Conservation (phyloP, 2,888 invertebrate species). For the Sarcophaga variegata region DNA sequence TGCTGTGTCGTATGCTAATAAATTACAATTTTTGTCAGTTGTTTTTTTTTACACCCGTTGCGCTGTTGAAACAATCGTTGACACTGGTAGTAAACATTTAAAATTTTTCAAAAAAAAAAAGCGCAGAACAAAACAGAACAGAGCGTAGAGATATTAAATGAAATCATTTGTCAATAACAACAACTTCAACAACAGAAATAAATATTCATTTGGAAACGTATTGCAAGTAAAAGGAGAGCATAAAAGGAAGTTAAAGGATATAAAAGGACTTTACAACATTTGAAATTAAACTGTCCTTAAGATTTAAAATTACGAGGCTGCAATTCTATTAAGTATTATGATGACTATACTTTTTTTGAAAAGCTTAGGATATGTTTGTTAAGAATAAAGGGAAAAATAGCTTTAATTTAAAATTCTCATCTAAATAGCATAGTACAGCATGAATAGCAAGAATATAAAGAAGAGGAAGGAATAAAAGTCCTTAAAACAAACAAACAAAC, state of each 20-base stretch:
- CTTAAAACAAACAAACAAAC: background rate
- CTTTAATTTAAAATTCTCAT: background rate
- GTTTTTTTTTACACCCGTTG: background rate
- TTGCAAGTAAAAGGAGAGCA: background rate
- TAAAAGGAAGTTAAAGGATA: background rate
- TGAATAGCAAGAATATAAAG: too few relatives aligned
- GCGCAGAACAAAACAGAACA: background rate
- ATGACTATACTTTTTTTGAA: too few relatives aligned
- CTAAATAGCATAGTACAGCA: too few relatives aligned
- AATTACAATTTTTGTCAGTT: constrained; percentile 8
- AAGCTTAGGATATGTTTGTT: background rate
- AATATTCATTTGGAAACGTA: background rate
- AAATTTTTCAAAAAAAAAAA: background rate
- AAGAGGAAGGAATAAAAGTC: background rate
- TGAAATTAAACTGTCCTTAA: background rate
- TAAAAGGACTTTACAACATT: background rate
- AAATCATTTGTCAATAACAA: constrained; percentile 34
- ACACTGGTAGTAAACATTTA: background rate
- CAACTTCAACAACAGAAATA: background rate
- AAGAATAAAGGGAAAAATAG: background rate
- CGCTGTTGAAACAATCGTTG: background rate
- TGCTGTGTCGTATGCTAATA: constrained; percentile 8
- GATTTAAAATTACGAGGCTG: too few relatives aligned
- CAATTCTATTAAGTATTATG: too few relatives aligned
- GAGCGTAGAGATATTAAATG: background rate